These are phyloP conservation scores for Diadema setosum DNA, from an alignment of 35 echinoderm and acorn worm species.

Conservation along the genomic window DNA sequence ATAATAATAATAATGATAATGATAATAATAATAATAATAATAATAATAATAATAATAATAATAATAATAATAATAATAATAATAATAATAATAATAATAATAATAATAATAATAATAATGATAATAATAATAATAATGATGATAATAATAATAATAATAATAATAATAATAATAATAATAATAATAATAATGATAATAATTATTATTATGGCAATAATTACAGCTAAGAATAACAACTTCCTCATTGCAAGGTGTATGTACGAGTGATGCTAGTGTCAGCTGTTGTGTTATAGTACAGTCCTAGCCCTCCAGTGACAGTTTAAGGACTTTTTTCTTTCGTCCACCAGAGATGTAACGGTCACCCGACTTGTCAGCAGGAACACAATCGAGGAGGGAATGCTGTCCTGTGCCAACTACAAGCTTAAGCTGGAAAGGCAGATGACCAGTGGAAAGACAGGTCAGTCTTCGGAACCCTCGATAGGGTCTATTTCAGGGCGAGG, in stretches of 20 bases:
- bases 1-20: background rate
- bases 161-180: background rate
- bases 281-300: no score
- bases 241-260: background rate
- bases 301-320: no score
- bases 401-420: slow-evolving; percentile 80
- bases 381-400: slow-evolving; percentile 86
- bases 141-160: background rate
- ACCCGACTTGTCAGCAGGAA: slow-evolving; percentile 74
- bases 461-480: background rate
- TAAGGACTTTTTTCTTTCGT: no score
- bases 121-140: background rate
- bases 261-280: no score
- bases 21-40: background rate
- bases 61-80: background rate
- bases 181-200: background rate
- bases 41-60: background rate
- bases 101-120: background rate
- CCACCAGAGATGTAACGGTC: slow-evolving; percentile 72
- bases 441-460: slow-evolving; percentile 63
- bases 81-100: background rate
- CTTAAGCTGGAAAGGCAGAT: slow-evolving; percentile 83
- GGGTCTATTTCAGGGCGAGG: background rate
- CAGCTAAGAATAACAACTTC: background rate
- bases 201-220: background rate